Evolutionary conservation across 2,113 vertebrate genomes (phyloP).

Genomic region (Leptodactylus fuscus): DNA sequence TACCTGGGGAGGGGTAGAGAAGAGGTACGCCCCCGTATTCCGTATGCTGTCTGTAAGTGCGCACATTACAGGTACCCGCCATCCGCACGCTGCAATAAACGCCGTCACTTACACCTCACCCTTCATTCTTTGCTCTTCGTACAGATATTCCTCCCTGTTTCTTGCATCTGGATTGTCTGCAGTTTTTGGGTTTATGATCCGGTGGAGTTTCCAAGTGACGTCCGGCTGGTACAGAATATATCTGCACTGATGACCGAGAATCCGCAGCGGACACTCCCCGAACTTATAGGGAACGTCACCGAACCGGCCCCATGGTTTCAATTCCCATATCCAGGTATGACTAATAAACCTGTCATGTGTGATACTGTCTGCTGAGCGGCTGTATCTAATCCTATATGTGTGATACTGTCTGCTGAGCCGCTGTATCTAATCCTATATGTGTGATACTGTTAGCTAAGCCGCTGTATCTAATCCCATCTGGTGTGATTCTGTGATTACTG

Average conservation of each 20-base stretch:
- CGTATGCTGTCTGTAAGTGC: constrained; percentile 77
- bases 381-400: background rate
- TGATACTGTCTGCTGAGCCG: background rate
- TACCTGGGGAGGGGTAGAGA: constrained; percentile 50
- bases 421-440: background rate
- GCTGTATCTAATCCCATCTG: background rate
- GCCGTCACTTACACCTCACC: background rate
- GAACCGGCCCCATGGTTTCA: constrained; percentile 73
- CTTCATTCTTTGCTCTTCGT: too few relatives aligned
- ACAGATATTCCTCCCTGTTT: constrained; percentile 79
- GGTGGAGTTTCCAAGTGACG: constrained; percentile 11
- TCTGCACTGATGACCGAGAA: background rate
- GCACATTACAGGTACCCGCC: background rate
- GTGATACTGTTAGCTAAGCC: background rate
- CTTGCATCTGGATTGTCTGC: constrained; percentile 73
- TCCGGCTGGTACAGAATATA: constrained; percentile 60
- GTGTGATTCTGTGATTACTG: background rate
- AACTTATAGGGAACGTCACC: constrained; percentile 62
- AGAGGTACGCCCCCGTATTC: constrained; percentile 63
- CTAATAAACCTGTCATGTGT: background rate
- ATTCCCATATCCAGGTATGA: constrained; percentile 76
- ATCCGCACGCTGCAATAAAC: too few relatives aligned
- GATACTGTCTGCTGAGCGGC: background rate
- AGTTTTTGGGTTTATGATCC: constrained; percentile 64
- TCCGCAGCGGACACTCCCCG: constrained; percentile 31